Base-by-base conservation (phyloP, 2,888 invertebrate genomes). In the Caenorhabditis doughertyi region DNA sequence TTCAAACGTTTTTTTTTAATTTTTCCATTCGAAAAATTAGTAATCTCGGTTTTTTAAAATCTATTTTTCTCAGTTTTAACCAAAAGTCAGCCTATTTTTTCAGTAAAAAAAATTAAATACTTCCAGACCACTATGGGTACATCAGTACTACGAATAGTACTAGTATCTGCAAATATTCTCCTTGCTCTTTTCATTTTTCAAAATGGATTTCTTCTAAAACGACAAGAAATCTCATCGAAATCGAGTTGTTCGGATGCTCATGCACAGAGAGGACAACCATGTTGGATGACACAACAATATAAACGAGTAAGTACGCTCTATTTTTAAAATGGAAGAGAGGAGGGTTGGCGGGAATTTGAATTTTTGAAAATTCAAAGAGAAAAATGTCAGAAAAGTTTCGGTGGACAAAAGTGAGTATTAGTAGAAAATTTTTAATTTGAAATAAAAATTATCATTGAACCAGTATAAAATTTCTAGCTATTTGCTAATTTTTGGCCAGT, bases 141-240 rank as follows among this genome's bases (percentile, higher is more conserved):
- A 35, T 51, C 51, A 8, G 23, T 29, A 1, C 64, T 73, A 21
- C 76, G 76, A 27, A 49, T 68, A 39, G 25, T 51, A 4, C 16
- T 76, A 11, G 71, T 73, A 1, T 79, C 83, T 3, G 23, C 64
- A 23, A 73, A 79, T 53, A 60, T 79, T 16, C 55, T 79, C 23
- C 60, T 85, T 9, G 70, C 85, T 23, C 76, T 91, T 56, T 83
- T 91, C 49, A 82, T 91, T 60, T 90, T 91, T 80, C 90, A 91
- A 82, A 76, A 84, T 21, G 91, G 91, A 18, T 90, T 91, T 71
- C 82, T 91, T 32, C 84, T 91, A 29, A 91, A 89, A 77, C 74
- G 91, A 44, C 83, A 86, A 44, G 79, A 81, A 53, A 73, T 81
- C 13, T 35, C 47, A 21, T 13, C 71, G 39, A 81, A 74, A 71